Base-by-base conservation (phyloP, 2,888 invertebrate genomes). In the Cheilosia vulpina region DNA sequence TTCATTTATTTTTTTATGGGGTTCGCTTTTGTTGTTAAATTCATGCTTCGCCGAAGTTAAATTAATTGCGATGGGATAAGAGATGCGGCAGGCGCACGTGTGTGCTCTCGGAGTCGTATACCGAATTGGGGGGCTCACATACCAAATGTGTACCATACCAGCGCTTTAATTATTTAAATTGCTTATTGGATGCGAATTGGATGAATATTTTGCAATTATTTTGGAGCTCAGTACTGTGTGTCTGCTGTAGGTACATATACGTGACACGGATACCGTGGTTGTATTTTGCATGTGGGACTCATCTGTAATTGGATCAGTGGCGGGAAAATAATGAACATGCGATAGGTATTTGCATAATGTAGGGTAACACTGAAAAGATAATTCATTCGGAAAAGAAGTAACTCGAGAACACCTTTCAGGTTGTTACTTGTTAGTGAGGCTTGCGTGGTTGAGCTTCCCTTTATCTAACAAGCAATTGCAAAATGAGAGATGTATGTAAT, bases 41-140 rank as follows among this genome's bases (percentile, higher is more conserved):
- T 68, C 65, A 24, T 73, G 53, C 63, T 69, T 60, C 15, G 47
- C 47, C 41, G 72, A 58, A 80, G 80, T 84, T 81, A 81, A 85
- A 85, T 85, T 76, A 85, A 85, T 76, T 85, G 84, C 84, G 58
- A 21, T 69, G 52, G 58, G 45, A 75, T 60, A 65, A 38, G 60
- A 47, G 19, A n/a, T 9, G 21, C 41, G 53, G 58, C 41, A 34
- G 21, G 53, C 63, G 52, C 83, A 79, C 79, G 73, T 79, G 84
- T 80, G 34, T 75, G 41, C 13, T 58, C 47, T n/a, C 41, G 55
- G 50, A 45, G 79, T 79, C 68, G 57, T 52, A 27, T 83, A 75
- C 58, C 84, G 17, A 31, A 38, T 69, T 60, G 41, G 24, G 62
- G 41, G 38, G 50, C 15, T 38, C 62, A 55, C 17, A 52, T 57